A percentile compares a stretch with the other conserved stretches of the same genome.
phyloP scores from a whole-genome alignment of 92 coral and sea anemone species.

The Chrysogorgia sp. region DNA sequence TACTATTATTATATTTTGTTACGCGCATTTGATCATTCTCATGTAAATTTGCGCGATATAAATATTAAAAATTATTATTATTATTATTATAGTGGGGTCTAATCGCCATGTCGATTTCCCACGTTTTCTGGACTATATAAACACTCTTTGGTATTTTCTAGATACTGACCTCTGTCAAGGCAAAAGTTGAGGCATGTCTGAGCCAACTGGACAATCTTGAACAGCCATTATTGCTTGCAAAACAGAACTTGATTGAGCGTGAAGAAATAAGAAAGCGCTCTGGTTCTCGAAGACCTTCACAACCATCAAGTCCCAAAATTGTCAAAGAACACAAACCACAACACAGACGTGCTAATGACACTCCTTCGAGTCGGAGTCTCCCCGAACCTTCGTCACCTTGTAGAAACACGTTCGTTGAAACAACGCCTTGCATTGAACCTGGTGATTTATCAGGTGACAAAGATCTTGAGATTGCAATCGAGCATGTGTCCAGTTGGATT shows the following conservation, averaged over 20 bases:
- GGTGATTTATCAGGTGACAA: constrained; percentile 2
- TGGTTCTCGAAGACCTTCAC: constrained; percentile 41
- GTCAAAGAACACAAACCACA: constrained; percentile 58
- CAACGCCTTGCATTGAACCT: neutral
- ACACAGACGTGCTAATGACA: constrained; percentile 21
- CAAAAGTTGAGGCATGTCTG: constrained; percentile 77
- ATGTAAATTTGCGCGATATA: too few species aligned
- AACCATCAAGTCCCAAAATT: constrained; percentile 61
- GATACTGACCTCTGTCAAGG: constrained; percentile 93
- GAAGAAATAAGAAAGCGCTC: constrained; percentile 77
- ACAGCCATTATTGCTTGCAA: constrained; percentile 77
- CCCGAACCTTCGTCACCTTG: constrained; percentile 28
- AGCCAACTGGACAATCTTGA: constrained; percentile 77
- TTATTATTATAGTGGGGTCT: too few species aligned
- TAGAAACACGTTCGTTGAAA: constrained; percentile 41
- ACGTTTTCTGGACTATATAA: too few species aligned
- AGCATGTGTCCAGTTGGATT: constrained; percentile 43
- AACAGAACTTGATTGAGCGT: constrained; percentile 79
- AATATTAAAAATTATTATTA: too few species aligned
- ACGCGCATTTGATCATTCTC: too few species aligned
- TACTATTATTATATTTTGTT: too few species aligned
- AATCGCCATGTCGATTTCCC: too few species aligned
- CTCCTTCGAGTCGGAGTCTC: constrained; percentile 10
- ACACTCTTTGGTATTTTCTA: constrained; percentile 31
- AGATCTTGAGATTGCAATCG: constrained; percentile 39